Conservation (phyloP, 2,888 invertebrate genomes). For the Drosophila peninsularis region DNA sequence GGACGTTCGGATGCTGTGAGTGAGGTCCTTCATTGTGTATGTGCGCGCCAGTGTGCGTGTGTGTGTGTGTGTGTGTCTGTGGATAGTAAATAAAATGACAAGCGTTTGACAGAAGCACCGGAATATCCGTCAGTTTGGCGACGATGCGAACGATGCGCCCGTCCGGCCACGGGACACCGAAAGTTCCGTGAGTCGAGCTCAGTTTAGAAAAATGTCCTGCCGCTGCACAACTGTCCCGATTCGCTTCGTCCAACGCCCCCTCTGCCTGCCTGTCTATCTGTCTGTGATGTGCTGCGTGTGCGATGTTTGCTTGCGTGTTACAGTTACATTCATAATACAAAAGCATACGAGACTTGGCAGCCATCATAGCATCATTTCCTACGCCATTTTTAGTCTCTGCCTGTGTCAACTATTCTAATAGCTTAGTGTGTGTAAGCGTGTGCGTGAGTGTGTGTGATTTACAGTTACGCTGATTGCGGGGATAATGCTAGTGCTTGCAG, state of each 20-base stretch:
- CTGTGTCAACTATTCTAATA: slow-evolving; percentile 74
- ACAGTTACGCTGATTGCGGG: slow-evolving; percentile 75
- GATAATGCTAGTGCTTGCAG: slow-evolving; percentile 63
- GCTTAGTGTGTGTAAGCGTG: slow-evolving; percentile 17
- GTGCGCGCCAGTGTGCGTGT: neutral
- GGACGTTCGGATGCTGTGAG: slow-evolving; percentile 31
- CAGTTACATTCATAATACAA: slow-evolving; percentile 76
- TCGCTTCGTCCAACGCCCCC: neutral
- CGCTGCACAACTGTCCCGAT: slow-evolving; percentile 25
- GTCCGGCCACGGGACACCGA: slow-evolving; percentile 56
- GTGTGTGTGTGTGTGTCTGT: neutral
- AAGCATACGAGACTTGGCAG: slow-evolving; percentile 65
- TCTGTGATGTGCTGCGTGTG: slow-evolving; percentile 59
- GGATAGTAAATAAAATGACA: slow-evolving; percentile 74
- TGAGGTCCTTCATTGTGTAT: slow-evolving; percentile 4
- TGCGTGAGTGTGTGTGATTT: slow-evolving; percentile 65
- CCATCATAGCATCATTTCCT: slow-evolving; percentile 76
- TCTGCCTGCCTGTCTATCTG: neutral
- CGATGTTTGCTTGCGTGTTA: slow-evolving; percentile 70
- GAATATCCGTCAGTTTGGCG: slow-evolving; percentile 82
- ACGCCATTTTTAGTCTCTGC: slow-evolving; percentile 58
- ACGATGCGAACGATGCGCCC: slow-evolving; percentile 70
- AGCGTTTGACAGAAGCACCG: slow-evolving; percentile 84
- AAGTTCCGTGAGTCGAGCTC: slow-evolving; percentile 58
- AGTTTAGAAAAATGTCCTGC: slow-evolving; percentile 59